Base-by-base conservation (phyloP, 2,797 vertebrate species). In the Hybognathus amarus region DNA sequence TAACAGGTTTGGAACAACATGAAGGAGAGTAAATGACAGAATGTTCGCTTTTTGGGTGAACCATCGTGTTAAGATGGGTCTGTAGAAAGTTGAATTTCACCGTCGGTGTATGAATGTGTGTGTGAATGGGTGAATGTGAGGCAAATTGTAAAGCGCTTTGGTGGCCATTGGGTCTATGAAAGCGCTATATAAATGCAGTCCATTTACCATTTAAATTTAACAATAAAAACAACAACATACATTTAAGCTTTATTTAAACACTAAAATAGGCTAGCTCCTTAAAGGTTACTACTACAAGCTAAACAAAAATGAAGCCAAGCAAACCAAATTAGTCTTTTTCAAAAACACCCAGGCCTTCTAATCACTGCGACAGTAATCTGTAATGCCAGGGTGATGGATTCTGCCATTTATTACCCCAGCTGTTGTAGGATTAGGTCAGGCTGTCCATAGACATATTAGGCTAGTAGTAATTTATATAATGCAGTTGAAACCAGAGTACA, bases 381-480 rank as follows among this genome's bases (percentile, higher is more conserved):
- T 22, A 18, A 59, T 45, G 27, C 27, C 22, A 63, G 54, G 27
- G 61, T 70, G 5, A 77, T 2, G 24, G 45, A 67, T 76, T 79
- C 10, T 63, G 33, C 76, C 40, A 71, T 81, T 24, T 68, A 76
- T 59, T 66, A 59, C 18, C 42, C 70, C 61, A 82, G 38, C 30
- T 87, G 79, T 80, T 70, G 73, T 30, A 33, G 52, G 79, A 64
- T 84, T 81, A 81, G 22, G 13, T 22, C 54, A 77, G 68, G 27
- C 15, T 73, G 36, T 47, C 20, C 68, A 63, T 13, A 45, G 36
- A 42, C 52, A 59, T 68, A 73, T 73, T 73, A 81, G 5, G 40
- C 56, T 36, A 22, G 27, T 13, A 47, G 47, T 71, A 40, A 71
- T 50, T 73, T 73, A 81, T 81, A 73, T 81, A 81, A 73, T 24